A percentile compares a stretch with the other conserved stretches of the same genome.
Evolutionary conservation across 1,140 invertebrate species (phyloP).

Genomic region (Drosophila arizonae): DNA sequence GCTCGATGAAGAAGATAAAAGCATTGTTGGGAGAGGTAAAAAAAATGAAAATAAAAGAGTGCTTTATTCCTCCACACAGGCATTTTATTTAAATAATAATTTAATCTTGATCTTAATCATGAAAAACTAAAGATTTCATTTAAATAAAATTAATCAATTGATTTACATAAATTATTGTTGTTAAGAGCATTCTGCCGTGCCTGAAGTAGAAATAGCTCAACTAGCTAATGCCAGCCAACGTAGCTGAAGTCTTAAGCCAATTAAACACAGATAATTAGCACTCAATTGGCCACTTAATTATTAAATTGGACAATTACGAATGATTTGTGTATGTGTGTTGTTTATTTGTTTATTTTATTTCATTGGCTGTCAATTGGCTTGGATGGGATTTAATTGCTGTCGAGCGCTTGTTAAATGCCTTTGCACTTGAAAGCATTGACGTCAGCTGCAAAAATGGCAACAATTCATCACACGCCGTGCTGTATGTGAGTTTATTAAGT

Average conservation of each 20-base stretch:
- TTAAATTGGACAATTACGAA: slow-evolving; percentile 4
- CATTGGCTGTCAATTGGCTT: slow-evolving; percentile 19
- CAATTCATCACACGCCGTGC: slow-evolving; percentile 73
- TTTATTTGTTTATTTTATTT: slow-evolving; percentile 21
- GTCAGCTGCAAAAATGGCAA: slow-evolving; percentile 59
- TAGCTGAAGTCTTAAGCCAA: neutral
- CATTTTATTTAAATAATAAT: no score
- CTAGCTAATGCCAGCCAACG: no score
- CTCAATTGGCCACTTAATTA: slow-evolving; percentile 5
- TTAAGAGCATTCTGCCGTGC: no score
- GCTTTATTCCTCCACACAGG: no score
- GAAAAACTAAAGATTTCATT: no score
- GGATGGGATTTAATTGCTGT: slow-evolving; percentile 43
- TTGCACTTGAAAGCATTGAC: slow-evolving; percentile 51
- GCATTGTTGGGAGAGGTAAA: no score
- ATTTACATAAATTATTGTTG: no score
- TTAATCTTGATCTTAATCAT: no score
- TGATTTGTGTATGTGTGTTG: neutral
- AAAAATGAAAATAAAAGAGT: no score
- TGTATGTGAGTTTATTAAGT: slow-evolving; percentile 75
- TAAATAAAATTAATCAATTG: no score
- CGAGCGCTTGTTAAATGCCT: slow-evolving; percentile 56
- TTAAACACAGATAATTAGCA: neutral
- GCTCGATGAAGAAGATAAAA: no score
- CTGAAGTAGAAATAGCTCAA: no score